These are phyloP conservation scores for Drosophila barbarae DNA, from an alignment of 2,888 invertebrate genomes.

Conservation along the genomic window DNA sequence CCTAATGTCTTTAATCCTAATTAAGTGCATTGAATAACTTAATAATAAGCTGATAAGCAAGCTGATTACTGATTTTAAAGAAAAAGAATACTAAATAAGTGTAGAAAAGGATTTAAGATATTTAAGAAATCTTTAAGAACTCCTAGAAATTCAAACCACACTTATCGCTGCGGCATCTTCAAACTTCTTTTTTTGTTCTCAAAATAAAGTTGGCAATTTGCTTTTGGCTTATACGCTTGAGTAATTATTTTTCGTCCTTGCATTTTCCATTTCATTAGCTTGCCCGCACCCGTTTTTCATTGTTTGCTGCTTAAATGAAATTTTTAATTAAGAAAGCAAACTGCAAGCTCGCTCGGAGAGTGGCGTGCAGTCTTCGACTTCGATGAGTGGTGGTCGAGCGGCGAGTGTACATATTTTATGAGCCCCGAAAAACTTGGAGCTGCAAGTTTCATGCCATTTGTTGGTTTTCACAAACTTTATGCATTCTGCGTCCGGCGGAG, in stretches of 20 bases:
- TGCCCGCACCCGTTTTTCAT: conserved; percentile 46
- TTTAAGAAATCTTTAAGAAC: background rate
- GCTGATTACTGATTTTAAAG: background rate
- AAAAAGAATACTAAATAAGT: background rate
- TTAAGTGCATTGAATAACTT: too few relatives aligned
- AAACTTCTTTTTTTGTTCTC: conserved; percentile 2
- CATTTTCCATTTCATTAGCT: conserved; percentile 58
- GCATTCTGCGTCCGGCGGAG: conserved; percentile 19
- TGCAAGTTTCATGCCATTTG: conserved; percentile 32
- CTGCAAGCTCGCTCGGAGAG: conserved; percentile 35
- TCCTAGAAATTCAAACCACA: background rate
- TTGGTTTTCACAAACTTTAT: conserved; percentile 47
- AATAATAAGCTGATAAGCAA: background rate
- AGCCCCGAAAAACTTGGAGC: conserved; percentile 31
- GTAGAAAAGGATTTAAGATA: background rate
- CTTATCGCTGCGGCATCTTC: background rate
- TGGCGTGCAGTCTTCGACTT: conserved; percentile 47
- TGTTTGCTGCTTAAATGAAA: conserved; percentile 59
- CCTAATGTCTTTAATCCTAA: background rate
- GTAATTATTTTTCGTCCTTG: conserved; percentile 23
- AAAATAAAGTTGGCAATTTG: conserved; percentile 16
- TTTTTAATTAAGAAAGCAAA: conserved; percentile 68
- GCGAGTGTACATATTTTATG: conserved; percentile 19
- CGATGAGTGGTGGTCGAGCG: conserved; percentile 49
- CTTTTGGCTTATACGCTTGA: conserved; percentile 31